Evolutionary conservation across 2,113 vertebrate genomes (phyloP).

Genomic region (Lagopus leucura): DNA sequence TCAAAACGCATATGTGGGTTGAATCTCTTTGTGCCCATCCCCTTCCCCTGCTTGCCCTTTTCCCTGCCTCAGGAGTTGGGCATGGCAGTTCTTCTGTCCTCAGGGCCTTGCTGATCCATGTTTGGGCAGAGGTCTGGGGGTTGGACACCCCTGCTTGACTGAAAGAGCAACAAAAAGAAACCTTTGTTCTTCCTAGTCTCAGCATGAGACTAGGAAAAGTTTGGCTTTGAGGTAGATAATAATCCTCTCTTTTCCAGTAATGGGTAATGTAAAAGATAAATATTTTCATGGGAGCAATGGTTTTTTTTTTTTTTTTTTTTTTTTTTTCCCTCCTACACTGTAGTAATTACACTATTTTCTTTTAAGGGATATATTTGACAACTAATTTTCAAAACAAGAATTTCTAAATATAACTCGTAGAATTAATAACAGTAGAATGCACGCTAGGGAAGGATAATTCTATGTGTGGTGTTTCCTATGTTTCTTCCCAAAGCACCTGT

Average conservation of each 20-base stretch:
- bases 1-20: not conserved
- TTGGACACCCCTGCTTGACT: not conserved
- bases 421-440: not conserved
- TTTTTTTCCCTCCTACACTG: accelerated
- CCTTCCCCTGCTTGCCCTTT: not conserved
- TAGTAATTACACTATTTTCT: not conserved
- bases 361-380: not conserved
- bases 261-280: not conserved
- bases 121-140: not conserved
- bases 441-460: not conserved
- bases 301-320: not conserved
- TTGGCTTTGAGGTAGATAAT: not conserved
- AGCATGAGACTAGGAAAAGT: not conserved
- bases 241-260: not conserved
- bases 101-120: accelerated
- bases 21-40: not conserved
- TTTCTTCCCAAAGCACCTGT: not conserved
- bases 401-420: not conserved
- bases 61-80: not conserved
- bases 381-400: not conserved
- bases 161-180: not conserved
- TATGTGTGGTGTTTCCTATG: not conserved
- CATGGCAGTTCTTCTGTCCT: not conserved
- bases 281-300: not conserved
- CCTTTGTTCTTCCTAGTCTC: not conserved